Base-by-base conservation (phyloP, 2,888 invertebrate species). In the Magallana nippona region DNA sequence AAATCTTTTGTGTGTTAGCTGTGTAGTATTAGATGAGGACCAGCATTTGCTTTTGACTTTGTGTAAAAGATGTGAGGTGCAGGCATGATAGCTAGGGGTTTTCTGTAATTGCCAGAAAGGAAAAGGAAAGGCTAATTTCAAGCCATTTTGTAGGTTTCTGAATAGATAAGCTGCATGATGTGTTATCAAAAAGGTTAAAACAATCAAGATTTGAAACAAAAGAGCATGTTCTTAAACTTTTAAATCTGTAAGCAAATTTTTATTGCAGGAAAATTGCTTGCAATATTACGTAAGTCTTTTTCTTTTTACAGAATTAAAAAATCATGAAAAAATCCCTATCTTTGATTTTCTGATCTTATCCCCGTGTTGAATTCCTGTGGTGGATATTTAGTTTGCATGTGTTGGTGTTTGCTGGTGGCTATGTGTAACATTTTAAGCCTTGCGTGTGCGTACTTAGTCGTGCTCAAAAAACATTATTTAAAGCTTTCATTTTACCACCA, bases 391-490 rank as follows among this genome's bases (percentile, higher is more conserved):
- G 15, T 71, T 71, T 27, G 71, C 71, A 71, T 71, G 27, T 71
- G 71, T 71, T 27, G 71, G 27, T 71, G 71, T 71, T 63, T 71
- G 71, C 71, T 71, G 71, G 27, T 71, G 71, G 71, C 71, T 71
- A 71, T 71, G 32, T 71, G 71, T 71, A 71, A 71, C 71, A 71
- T 71, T 71, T 71, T 60, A n/a, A 19, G n/a, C 60, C 8, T 60
- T n/a, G 5, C 19, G 60, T 60, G 11, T 60, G 19, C 13, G 5
- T 44, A 44, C n/a, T 60, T 60, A 10, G 13, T 71, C 32, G 19
- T 27, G 71, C 11, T 5, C 15, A 71, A 32, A 71, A 71, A 71
- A 71, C 27, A 22, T 27, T 27, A 27, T 11, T 22, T 71, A 27
- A 11, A 32, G 22, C 71, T 27, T 13, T 71, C 44, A 44, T 44